phyloP scores from a whole-genome alignment of 2,888 invertebrate species.

The Synergus japonicus region DNA sequence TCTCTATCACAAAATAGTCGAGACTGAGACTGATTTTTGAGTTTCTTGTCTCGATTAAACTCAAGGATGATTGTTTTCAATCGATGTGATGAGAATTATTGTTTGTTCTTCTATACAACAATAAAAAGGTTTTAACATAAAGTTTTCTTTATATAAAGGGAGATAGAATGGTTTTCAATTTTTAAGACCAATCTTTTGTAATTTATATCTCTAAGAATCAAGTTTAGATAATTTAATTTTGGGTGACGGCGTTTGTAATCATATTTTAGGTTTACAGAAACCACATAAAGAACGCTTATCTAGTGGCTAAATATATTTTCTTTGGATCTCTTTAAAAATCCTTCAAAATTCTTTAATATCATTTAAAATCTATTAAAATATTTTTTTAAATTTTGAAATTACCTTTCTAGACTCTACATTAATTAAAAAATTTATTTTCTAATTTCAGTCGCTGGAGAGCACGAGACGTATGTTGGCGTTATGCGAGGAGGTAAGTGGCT shows the following conservation, averaged over 20 bases:
- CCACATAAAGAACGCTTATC: too few species aligned
- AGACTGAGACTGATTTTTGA: neutral
- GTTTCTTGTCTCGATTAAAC: slow-evolving; percentile 10
- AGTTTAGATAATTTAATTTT: too few species aligned
- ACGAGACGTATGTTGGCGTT: slow-evolving; percentile 94
- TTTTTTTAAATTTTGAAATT: neutral
- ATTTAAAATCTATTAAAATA: too few species aligned
- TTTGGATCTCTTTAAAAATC: too few species aligned
- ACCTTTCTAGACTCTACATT: neutral
- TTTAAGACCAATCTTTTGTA: too few species aligned
- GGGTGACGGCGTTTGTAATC: too few species aligned
- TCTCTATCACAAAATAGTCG: neutral
- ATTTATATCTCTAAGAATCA: too few species aligned
- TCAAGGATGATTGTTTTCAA: neutral
- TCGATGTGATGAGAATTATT: slow-evolving; percentile 10
- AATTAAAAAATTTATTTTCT: slow-evolving; percentile 47
- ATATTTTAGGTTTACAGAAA: too few species aligned
- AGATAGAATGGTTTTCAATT: neutral
- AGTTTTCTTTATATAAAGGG: neutral
- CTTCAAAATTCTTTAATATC: too few species aligned
- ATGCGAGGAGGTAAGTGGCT: slow-evolving; percentile 92
- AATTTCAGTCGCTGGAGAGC: slow-evolving; percentile 93
- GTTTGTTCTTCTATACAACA: neutral
- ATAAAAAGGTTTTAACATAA: neutral
- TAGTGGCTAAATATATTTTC: too few species aligned